phyloP scores from a whole-genome alignment of 2,888 invertebrate species.

The Frankliniella fusca region DNA sequence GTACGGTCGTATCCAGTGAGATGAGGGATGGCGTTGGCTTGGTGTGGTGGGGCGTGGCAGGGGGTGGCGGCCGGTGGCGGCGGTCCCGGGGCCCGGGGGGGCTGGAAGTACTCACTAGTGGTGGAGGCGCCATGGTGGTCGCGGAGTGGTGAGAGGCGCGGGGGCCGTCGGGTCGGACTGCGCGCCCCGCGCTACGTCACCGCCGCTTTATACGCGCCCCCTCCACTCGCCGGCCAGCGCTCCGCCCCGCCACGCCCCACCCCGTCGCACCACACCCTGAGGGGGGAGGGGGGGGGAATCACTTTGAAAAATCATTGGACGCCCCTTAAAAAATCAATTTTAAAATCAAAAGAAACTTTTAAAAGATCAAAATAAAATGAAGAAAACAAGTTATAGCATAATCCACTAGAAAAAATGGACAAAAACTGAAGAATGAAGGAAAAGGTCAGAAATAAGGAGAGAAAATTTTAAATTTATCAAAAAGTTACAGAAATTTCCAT shows the following conservation, averaged over 20 bases:
- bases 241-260: neutral
- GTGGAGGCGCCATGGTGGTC: constrained; percentile 4
- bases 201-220: constrained; percentile 15
- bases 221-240: neutral
- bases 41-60: neutral
- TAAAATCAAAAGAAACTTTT: too few species aligned
- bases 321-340: too few species aligned
- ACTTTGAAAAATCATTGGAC: too few species aligned
- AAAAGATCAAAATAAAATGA: too few species aligned
- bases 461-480: too few species aligned
- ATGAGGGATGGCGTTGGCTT: neutral
- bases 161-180: neutral
- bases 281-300: too few species aligned
- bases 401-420: too few species aligned
- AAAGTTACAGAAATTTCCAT: too few species aligned
- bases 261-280: neutral
- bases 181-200: constrained; percentile 16
- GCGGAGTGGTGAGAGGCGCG: neutral
- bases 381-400: too few species aligned
- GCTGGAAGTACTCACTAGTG: neutral
- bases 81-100: neutral
- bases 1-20: neutral
- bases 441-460: too few species aligned
- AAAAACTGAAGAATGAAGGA: too few species aligned
- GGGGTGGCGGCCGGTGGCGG: neutral